Base-by-base conservation (phyloP, 2,797 vertebrate genomes). In the Phyllotis vaccarum region DNA sequence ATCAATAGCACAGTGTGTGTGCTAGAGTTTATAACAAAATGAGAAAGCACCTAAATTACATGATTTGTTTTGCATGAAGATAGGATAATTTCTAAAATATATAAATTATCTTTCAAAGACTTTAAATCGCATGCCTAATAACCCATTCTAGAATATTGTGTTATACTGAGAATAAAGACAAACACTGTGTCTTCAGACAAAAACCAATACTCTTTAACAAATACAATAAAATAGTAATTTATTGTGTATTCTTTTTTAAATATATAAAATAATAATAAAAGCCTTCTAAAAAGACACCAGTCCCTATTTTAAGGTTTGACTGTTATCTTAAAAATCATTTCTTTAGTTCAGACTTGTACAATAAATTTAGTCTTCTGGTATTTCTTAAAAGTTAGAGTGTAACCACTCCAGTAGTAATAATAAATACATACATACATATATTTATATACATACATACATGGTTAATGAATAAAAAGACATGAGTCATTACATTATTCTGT, bases 21-120 rank as follows among this genome's bases (percentile, higher is more conserved):
- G 66, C 13, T 49, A 62, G 24, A 89, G 64, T 72, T 88, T 86
- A 52, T 82, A 82, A 79, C 7, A 91, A 91, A 95, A 81, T 58
- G 24, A 46, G 6, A 93, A 95, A 87, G 58, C 24, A 68, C 37
- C 22, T 56, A 64, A 54, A 75, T 80, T 79, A 88, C 19, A 43
- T 54, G 16, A 52, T 56, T 92, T 92, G 19, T 40, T 70, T 66
- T 75, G 10, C 78, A 52, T 89, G 16, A 54, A 64, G 29, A 6
- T 43, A 75, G 52, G 6, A 7, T 70, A 83, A 11, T 14, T 93
- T 3, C 54, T 75, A 62, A 29, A 90, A 60, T n/a, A 90, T 72
- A 27, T 66, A 19, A 27, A 60, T 31, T 29, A 46, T 66, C 27
- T 16, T 27, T 87, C n/a, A 82, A 93, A 88, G 8, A 0, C 37